These are phyloP conservation scores for Flexamia atlantica DNA, from an alignment of 2,888 invertebrate species.

Conservation along the genomic window DNA sequence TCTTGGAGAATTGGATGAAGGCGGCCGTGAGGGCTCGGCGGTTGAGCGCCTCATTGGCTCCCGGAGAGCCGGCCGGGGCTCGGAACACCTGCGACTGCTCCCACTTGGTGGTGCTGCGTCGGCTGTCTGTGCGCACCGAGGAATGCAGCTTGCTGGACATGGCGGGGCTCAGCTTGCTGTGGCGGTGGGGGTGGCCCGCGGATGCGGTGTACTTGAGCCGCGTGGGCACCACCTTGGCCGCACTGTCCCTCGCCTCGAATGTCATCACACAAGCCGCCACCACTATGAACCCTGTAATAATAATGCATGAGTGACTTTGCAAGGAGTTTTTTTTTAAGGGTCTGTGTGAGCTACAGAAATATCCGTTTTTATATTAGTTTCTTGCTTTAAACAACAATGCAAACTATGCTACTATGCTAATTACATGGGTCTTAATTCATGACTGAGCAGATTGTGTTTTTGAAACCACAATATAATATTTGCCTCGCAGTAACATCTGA, in stretches of 20 bases:
- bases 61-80: slow-evolving; percentile 73
- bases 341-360: no score
- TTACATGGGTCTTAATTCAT: no score
- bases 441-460: no score
- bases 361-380: no score
- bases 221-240: slow-evolving; percentile 94
- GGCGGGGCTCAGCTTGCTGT: slow-evolving; percentile 65
- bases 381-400: no score
- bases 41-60: slow-evolving; percentile 70
- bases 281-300: slow-evolving; percentile 89
- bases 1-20: slow-evolving; percentile 76
- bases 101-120: slow-evolving; percentile 74
- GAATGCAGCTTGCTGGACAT: slow-evolving; percentile 64
- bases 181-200: slow-evolving; percentile 56
- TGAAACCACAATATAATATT: no score
- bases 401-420: no score
- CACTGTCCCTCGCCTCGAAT: slow-evolving; percentile 97
- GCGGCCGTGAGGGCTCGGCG: slow-evolving; percentile 75
- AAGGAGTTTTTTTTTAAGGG: no score
- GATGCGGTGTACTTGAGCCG: slow-evolving; percentile 72
- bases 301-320: no score
- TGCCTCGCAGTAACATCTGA: no score
- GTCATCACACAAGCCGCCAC: slow-evolving; percentile 99
- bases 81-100: slow-evolving; percentile 72
- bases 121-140: slow-evolving; percentile 66